Evolutionary conservation across 2,113 vertebrate species (phyloP), one percentile per base, ranked within the genome.

Genomic region (Perccottus glenii): DNA sequence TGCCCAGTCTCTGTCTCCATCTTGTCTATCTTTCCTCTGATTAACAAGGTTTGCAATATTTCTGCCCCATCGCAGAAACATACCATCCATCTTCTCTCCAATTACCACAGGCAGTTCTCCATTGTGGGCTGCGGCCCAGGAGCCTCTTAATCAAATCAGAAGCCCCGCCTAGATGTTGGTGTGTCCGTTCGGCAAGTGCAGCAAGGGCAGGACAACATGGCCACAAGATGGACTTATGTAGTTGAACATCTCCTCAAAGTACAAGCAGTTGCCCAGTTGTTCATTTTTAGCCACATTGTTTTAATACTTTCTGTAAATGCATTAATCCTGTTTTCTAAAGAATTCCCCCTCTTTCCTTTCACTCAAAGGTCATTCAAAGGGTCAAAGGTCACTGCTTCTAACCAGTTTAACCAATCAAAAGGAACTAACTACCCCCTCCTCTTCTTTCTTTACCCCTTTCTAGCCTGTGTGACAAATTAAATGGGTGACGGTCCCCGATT

Each of bases 351-450:
- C 45, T 62, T 14, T 38, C 40, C 4, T 19, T 58, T 10, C 9
- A 5, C 14, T 66, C 6, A 58, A 64, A 55, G 72, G 75, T 75
- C 60, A 65, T 55, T 9, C 44, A n/a, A 3, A 71, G 50, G 60
- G 63, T 35, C 60, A n/a, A 60, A 15, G 49, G 75, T 70, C 67
- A 64, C 45, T 0, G 16, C 33, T 50, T 16, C 60, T 67, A 53
- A 70, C 42, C 51, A 52, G 11, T 59, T 51, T 35, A 73, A 77
- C 77, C 81, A 83, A 76, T 70, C 76, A 43, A 36, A 14, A n/a
- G 10, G 15, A 45, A 33, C 48, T 67, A 49, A 10, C 46, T 52
- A 4, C 57, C 5, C 10, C 8, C 6, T 9, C 8, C 6, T 16
- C 27, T 4, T 62, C 6, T 10, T 11, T 11, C 64, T 46, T 19